These are phyloP conservation scores for Cyanistes caeruleus DNA, from an alignment of 2,113 vertebrate species.

Conservation along the genomic window DNA sequence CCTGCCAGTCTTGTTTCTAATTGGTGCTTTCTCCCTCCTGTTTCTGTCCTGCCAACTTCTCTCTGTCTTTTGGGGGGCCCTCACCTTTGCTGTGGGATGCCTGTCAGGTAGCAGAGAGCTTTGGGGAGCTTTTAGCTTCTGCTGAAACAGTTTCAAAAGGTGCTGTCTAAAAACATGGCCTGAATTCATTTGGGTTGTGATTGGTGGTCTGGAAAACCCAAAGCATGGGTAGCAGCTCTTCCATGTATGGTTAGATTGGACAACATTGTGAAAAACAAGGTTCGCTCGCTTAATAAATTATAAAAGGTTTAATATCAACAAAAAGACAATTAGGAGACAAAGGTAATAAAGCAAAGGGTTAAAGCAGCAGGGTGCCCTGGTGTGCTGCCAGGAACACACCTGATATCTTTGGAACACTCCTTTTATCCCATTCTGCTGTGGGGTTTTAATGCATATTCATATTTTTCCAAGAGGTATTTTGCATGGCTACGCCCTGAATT, in stretches of 20 bases:
- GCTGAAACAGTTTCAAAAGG: not conserved
- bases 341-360: too few relatives aligned
- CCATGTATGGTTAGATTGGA: not conserved
- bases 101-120: not conserved
- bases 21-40: not conserved
- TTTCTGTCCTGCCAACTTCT: not conserved
- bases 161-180: not conserved
- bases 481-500: too few relatives aligned
- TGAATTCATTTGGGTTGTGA: not conserved
- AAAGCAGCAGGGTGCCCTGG: too few relatives aligned
- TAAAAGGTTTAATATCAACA: too few relatives aligned
- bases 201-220: not conserved
- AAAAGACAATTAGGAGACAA: too few relatives aligned
- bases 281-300: too few relatives aligned
- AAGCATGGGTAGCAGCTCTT: not conserved
- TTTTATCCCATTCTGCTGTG: too few relatives aligned
- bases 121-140: not conserved
- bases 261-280: not conserved
- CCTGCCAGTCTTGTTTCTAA: not conserved
- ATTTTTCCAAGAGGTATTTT: too few relatives aligned
- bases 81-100: not conserved
- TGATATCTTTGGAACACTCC: too few relatives aligned
- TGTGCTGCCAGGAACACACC: too few relatives aligned
- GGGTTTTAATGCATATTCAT: too few relatives aligned
- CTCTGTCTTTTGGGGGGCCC: not conserved